Conservation (phyloP, 2,113 vertebrate genomes). For the Dryoscopus gambensis region DNA sequence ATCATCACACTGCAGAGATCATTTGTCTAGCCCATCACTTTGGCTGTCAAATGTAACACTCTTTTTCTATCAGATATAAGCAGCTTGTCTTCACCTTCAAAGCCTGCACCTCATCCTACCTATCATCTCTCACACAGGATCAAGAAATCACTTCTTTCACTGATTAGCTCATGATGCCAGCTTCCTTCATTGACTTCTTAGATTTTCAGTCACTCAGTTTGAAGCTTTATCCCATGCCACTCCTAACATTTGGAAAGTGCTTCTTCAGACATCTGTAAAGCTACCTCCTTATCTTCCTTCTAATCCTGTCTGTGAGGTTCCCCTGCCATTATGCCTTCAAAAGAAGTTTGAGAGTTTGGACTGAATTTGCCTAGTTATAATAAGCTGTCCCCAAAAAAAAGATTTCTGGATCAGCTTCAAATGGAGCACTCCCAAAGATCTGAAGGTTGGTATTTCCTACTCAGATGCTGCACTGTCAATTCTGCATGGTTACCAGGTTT, state of each 20-base stretch:
- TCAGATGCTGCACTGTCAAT: not conserved
- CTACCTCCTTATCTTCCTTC: not conserved
- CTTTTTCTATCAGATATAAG: conserved; percentile 37
- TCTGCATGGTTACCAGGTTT: not conserved
- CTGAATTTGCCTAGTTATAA: not conserved
- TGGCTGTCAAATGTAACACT: conserved; percentile 13
- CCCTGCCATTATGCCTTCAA: not conserved
- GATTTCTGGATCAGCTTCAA: not conserved
- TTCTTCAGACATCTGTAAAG: not conserved
- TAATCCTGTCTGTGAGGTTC: conserved; percentile 6
- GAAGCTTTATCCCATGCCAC: conserved; percentile 7
- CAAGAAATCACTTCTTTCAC: conserved; percentile 22
- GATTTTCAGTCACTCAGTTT: not conserved
- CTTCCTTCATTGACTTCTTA: conserved; percentile 2
- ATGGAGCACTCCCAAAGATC: not conserved
- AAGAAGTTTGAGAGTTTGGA: conserved; percentile 19
- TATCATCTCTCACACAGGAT: not conserved
- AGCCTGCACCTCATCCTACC: conserved; percentile 25
- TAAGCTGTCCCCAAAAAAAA: not conserved
- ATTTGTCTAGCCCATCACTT: not conserved
- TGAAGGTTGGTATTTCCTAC: not conserved
- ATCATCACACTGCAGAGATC: not conserved
- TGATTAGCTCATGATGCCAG: not conserved
- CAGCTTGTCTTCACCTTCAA: conserved; percentile 48
- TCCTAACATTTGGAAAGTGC: not conserved